Percentiles rank a stretch among this genome's conserved stretches.
phyloP scores from a whole-genome alignment of 2,888 invertebrate species.

The Cataglyphis rosenhaueri region DNA sequence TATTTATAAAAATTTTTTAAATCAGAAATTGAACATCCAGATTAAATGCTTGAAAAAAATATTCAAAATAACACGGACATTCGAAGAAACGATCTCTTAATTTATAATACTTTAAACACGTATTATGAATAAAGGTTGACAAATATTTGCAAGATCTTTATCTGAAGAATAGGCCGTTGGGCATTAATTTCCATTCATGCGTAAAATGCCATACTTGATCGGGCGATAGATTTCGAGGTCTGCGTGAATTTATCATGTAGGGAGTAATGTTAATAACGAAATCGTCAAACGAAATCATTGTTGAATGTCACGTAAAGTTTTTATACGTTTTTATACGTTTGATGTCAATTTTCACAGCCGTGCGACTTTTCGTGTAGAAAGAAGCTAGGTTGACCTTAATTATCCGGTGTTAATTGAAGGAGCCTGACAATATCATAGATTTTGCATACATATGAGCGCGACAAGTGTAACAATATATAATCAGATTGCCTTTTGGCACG shows the following conservation, averaged over 20 bases:
- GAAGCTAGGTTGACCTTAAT: slow-evolving; percentile 18
- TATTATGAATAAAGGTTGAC: neutral
- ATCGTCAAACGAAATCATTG: neutral
- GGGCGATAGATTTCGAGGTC: neutral
- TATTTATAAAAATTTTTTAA: neutral
- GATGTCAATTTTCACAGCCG: slow-evolving; percentile 28
- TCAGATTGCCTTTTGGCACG: neutral
- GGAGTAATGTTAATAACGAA: neutral
- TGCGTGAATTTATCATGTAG: neutral
- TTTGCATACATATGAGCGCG: neutral
- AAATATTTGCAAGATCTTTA: neutral
- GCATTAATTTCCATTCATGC: neutral
- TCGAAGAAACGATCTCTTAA: neutral
- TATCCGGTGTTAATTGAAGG: slow-evolving; percentile 24
- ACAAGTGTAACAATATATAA: slow-evolving; percentile 3
- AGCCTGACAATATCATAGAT: neutral
- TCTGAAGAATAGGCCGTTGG: neutral
- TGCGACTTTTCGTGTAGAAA: slow-evolving; percentile 13
- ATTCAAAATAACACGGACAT: neutral
- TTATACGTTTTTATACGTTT: neutral
- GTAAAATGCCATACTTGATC: slow-evolving; percentile 2
- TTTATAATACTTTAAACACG: neutral
- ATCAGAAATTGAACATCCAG: neutral
- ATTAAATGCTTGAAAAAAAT: neutral
- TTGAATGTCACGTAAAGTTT: no score